Conservation (phyloP, 37 sponge, comb jelly and placozoan species). For the Axinella damicornis region DNA sequence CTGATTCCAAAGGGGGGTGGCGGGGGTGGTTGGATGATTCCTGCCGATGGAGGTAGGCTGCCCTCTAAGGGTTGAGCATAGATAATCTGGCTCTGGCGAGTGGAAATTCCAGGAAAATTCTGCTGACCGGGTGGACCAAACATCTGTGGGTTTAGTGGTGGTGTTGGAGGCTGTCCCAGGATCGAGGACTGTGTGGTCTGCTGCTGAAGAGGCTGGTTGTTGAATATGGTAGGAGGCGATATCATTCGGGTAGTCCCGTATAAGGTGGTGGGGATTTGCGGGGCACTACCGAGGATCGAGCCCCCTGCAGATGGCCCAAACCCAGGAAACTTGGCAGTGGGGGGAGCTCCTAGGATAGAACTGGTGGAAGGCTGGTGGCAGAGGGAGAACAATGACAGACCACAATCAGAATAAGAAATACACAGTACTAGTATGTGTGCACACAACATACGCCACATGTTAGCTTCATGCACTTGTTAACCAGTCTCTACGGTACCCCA, state of each 20-base stretch:
- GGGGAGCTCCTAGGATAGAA: constrained; percentile 66
- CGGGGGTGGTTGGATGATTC: not conserved
- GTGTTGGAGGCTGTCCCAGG: constrained; percentile 70
- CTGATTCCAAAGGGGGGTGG: constrained; percentile 16
- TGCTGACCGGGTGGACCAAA: constrained; percentile 13
- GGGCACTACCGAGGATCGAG: constrained; percentile 61
- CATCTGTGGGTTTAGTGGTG: constrained; percentile 43
- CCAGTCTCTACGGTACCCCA: no score
- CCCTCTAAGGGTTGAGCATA: constrained; percentile 40
- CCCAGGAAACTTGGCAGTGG: constrained; percentile 4
- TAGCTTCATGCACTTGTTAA: no score
- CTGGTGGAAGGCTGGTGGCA: constrained; percentile 53
- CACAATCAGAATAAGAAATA: no score
- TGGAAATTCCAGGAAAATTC: constrained; percentile 1
- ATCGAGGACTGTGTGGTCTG: constrained; percentile 27
- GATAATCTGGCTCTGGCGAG: not conserved
- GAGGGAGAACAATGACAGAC: not conserved
- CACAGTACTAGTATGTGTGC: no score
- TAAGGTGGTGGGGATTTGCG: constrained; percentile 8
- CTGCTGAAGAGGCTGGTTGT: constrained; percentile 2
- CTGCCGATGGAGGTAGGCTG: not conserved
- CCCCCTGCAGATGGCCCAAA: constrained; percentile 17
- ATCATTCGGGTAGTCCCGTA: not conserved
- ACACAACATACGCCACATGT: no score
- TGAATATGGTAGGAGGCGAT: constrained; percentile 18